These are phyloP conservation scores for Peribatodes rhomboidaria DNA, from an alignment of 2,888 invertebrate genomes.

Conservation along the genomic window DNA sequence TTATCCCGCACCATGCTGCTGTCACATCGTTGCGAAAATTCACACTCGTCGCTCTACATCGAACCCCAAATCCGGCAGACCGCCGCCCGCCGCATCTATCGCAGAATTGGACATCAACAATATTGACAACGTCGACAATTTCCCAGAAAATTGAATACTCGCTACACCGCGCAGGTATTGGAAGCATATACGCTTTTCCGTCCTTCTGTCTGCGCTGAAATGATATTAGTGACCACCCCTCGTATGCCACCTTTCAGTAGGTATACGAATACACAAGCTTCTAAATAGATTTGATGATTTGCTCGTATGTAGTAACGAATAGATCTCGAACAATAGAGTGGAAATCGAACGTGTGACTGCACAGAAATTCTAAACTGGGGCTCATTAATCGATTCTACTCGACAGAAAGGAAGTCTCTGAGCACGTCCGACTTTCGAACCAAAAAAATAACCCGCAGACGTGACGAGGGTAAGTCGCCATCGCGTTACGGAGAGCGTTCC, in stretches of 20 bases:
- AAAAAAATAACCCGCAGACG: slow-evolving; percentile 69
- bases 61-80: slow-evolving; percentile 62
- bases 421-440: slow-evolving; percentile 69
- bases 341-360: slow-evolving; percentile 51
- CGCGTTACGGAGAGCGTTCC: slow-evolving; percentile 69
- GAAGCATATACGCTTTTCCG: slow-evolving; percentile 71
- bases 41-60: slow-evolving; percentile 72
- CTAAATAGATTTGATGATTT: slow-evolving; percentile 41
- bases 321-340: slow-evolving; percentile 42
- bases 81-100: slow-evolving; percentile 56
- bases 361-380: slow-evolving; percentile 59
- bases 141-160: slow-evolving; percentile 59
- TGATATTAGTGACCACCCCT: slow-evolving; percentile 68
- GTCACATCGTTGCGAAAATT: slow-evolving; percentile 64
- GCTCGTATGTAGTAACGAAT: slow-evolving; percentile 13
- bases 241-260: slow-evolving; percentile 56
- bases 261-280: slow-evolving; percentile 43
- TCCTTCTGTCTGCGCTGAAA: slow-evolving; percentile 71
- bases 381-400: slow-evolving; percentile 70
- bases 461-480: slow-evolving; percentile 73
- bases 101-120: slow-evolving; percentile 69
- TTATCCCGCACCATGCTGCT: slow-evolving; percentile 60
- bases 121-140: slow-evolving; percentile 53
- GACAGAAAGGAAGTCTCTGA: slow-evolving; percentile 63
- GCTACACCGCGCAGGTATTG: slow-evolving; percentile 65